Evolutionary conservation across 2,888 invertebrate species (phyloP).

Genomic region (Eurytoma adleriae): DNA sequence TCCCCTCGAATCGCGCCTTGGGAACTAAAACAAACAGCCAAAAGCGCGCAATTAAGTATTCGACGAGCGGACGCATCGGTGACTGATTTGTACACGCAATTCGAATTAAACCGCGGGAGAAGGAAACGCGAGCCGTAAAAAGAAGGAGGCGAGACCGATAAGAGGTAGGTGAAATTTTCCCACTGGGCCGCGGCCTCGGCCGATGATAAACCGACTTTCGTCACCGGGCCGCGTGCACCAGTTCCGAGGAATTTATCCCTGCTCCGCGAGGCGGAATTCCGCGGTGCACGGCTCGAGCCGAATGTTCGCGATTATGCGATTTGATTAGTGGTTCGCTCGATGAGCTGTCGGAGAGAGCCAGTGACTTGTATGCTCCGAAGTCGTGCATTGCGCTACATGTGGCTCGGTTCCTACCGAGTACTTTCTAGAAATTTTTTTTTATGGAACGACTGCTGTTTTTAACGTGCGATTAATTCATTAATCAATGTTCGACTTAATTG

Average conservation of each 20-base stretch:
- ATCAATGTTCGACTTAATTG: no score
- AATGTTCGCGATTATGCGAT: no score
- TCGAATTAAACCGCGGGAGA: background rate
- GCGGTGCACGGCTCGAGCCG: background rate
- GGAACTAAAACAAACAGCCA: conserved; percentile 5
- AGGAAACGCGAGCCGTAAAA: background rate
- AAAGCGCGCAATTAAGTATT: background rate
- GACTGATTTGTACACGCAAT: conserved; percentile 17
- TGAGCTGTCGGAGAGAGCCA: background rate
- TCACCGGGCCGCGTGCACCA: background rate
- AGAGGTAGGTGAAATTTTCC: background rate
- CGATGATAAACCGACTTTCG: conserved; percentile 31
- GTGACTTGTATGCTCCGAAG: background rate
- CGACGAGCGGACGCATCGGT: background rate
- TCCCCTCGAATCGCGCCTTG: conserved; percentile 16
- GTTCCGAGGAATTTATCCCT: no score
- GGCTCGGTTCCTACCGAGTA: no score
- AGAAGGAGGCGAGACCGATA: conserved; percentile 10
- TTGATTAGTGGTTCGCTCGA: no score
- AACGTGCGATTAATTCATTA: no score
- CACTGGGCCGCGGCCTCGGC: background rate
- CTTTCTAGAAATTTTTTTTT: no score
- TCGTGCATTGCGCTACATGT: background rate
- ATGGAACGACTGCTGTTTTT: no score
- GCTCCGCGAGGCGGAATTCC: background rate